Evolutionary conservation across 2,797 vertebrate species (phyloP), one percentile per base, ranked within the genome.

Genomic region (Sylvilagus floridanus): DNA sequence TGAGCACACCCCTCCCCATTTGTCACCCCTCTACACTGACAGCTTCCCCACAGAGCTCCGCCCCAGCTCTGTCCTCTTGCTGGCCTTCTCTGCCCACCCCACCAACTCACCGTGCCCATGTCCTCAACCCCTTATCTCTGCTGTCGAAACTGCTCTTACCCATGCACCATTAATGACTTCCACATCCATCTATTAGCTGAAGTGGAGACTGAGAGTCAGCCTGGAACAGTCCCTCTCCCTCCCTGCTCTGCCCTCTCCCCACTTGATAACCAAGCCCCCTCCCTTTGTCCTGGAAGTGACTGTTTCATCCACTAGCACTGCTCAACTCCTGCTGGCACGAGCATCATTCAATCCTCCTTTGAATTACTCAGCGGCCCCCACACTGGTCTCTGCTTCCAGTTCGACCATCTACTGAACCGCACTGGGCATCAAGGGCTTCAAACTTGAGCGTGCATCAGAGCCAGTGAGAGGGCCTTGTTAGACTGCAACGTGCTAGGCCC

Each of bases 1-100:
- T 37, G 52, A 50, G 5, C 30, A 14, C 0, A 1, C 26, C 19
- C 30, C 72, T 72, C 63, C 32, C 22, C 4, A 14, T 13, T 28
- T 72, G 68, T 32, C 5, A 50, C 16, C 14, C 1, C 13, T 62
- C 71, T 11, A 21, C 7, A 4, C 26, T 0, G 65, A 50, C 0
- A 7, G 52, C 78, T 47, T 37, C 47, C 1, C 9, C 9, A 7
- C 0, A 1, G 42, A 60, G 32, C 19, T 12, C 2, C 0, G 57
- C 5, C 17, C 60, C 19, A 62, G 47, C 12, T 13, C 76, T 87
- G 68, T 35, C 54, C 35, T 94, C 82, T 69, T 0, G 0, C 89
- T 37, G 79, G 85, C 75, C n/a, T 95, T 78, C 57, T 42, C 75
- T 19, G 6, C 26, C 32, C 57, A 63, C 10, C n/a, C 76, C 13